These are phyloP conservation scores for Etia nguti DNA, from an alignment of 2,113 vertebrate species.

Conservation along the genomic window DNA sequence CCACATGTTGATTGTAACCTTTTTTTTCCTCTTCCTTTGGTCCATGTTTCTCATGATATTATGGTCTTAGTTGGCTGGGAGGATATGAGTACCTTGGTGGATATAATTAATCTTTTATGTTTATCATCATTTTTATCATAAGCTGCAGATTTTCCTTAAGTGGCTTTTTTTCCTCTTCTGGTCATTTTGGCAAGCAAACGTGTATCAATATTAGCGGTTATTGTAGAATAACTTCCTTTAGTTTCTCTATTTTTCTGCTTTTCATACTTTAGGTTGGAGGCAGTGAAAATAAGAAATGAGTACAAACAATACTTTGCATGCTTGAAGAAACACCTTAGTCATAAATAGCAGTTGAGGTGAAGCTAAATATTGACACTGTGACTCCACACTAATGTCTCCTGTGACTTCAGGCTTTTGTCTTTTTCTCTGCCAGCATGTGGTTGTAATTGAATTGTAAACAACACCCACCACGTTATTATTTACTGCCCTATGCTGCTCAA, in stretches of 20 bases:
- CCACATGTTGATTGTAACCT: constrained; percentile 57
- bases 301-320: constrained; percentile 29
- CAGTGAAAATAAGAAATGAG: neutral
- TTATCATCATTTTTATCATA: neutral
- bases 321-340: constrained; percentile 19
- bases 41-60: neutral
- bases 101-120: neutral
- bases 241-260: neutral
- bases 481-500: constrained; percentile 54
- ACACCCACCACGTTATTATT: constrained; percentile 65
- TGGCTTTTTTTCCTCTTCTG: neutral
- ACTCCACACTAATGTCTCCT: constrained; percentile 41
- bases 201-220: neutral
- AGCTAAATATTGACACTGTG: constrained; percentile 59
- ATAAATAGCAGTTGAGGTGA: constrained; percentile 37
- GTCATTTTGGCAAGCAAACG: neutral
- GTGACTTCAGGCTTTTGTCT: constrained; percentile 50
- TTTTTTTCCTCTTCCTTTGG: constrained; percentile 10
- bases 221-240: neutral
- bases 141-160: neutral
- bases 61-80: neutral
- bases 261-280: neutral
- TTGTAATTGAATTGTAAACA: constrained; percentile 71
- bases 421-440: constrained; percentile 27
- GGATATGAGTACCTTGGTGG: neutral